Percentiles rank a stretch among this genome's conserved stretches.
phyloP scores from a whole-genome alignment of 2,113 vertebrate genomes.

The Archocentrus centrarchus region DNA sequence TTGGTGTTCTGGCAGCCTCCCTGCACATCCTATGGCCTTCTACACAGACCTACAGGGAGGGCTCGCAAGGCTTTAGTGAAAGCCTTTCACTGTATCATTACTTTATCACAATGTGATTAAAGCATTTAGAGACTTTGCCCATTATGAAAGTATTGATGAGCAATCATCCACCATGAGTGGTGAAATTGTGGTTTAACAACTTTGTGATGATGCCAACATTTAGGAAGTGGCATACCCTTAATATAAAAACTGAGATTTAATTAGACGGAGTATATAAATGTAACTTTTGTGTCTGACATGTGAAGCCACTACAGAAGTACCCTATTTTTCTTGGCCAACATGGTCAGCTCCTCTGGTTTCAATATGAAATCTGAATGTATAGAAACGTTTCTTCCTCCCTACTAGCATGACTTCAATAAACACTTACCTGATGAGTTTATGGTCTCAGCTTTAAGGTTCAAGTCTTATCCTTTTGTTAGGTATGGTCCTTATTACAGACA shows the following conservation, averaged over 20 bases:
- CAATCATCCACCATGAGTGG: conserved; percentile 30
- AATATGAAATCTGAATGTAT: not conserved
- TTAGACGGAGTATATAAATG: not conserved
- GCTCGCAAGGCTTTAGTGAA: conserved; percentile 47
- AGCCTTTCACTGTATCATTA: conserved; percentile 10
- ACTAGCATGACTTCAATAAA: not conserved
- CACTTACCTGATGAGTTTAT: not conserved
- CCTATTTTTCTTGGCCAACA: not conserved
- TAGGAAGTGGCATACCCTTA: not conserved
- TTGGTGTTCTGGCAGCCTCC: conserved; percentile 31
- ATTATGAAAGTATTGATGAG: not conserved
- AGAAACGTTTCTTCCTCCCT: not conserved
- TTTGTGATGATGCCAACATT: not conserved
- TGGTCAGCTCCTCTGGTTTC: not conserved
- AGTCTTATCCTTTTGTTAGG: not conserved
- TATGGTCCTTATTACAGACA: not conserved
- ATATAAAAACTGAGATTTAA: not conserved
- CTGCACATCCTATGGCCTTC: conserved; percentile 34
- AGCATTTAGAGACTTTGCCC: not conserved
- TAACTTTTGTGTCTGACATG: not conserved
- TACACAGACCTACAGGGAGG: conserved; percentile 21
- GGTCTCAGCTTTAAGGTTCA: not conserved
- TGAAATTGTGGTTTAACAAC: not conserved
- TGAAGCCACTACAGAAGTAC: not conserved
- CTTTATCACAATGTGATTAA: conserved; percentile 39